These are phyloP conservation scores for Drosophila obscura DNA, from an alignment of 1,140 invertebrate genomes.

Conservation along the genomic window DNA sequence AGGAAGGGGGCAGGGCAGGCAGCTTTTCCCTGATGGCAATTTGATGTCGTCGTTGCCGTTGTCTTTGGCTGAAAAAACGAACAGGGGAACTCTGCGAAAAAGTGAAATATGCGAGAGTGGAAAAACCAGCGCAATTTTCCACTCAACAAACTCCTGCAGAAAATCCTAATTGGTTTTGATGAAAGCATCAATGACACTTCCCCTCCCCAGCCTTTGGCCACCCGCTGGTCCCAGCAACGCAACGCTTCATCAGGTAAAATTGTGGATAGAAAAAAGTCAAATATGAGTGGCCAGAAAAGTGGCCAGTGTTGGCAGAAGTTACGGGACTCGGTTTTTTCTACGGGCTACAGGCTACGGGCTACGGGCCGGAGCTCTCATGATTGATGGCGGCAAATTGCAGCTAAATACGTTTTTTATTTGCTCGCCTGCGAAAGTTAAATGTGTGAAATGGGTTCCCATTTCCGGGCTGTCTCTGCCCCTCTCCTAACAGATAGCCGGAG, in stretches of 20 bases:
- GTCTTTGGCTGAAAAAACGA: constrained; percentile 33
- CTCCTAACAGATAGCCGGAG: constrained; percentile 15
- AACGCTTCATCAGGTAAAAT: constrained; percentile 79
- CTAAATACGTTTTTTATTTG: constrained; percentile 82
- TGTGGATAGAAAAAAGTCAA: constrained; percentile 48
- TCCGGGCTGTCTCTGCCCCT: constrained; percentile 38
- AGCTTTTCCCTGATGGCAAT: constrained; percentile 67
- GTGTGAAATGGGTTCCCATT: constrained; percentile 48
- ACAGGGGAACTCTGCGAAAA: constrained; percentile 30
- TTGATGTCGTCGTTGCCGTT: constrained; percentile 69
- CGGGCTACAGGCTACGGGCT: constrained; percentile 4
- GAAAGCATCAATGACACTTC: constrained; percentile 71
- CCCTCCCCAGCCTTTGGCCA: neutral
- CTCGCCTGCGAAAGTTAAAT: constrained; percentile 38
- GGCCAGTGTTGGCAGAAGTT: constrained; percentile 75
- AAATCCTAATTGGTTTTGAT: constrained; percentile 83
- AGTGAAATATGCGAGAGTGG: constrained; percentile 42
- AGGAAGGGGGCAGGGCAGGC: constrained; percentile 2
- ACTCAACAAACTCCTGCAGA: constrained; percentile 71
- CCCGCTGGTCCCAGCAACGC: constrained; percentile 43
- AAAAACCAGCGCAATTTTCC: constrained; percentile 70
- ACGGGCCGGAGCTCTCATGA: constrained; percentile 49
- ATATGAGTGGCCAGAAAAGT: constrained; percentile 68
- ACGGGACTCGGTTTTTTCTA: constrained; percentile 29
- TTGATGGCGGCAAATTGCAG: constrained; percentile 80